Conservation (phyloP, 2,888 invertebrate genomes). For the Cephus rjabovi region DNA sequence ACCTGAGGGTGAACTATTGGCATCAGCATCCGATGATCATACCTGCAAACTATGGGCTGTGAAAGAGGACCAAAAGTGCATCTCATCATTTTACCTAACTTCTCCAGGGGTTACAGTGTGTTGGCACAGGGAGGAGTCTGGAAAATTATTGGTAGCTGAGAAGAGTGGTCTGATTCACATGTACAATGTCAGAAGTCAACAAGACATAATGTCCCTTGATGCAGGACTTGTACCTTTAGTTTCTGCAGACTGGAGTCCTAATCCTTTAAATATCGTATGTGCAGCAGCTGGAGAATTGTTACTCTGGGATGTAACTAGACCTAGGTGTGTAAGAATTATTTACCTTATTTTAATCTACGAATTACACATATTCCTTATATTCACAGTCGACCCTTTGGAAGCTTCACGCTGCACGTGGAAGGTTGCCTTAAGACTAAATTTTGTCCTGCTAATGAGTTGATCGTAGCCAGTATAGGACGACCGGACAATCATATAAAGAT, state of each 20-base stretch:
- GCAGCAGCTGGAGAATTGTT: conserved; percentile 76
- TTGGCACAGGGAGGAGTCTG: conserved; percentile 78
- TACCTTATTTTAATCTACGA: not conserved
- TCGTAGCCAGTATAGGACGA: conserved; percentile 76
- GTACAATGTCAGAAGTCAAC: conserved; percentile 77
- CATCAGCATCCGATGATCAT: conserved; percentile 82
- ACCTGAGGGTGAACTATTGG: conserved; percentile 75
- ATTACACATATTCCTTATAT: conserved; percentile 14
- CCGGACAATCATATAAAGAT: conserved; percentile 77
- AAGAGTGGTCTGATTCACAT: conserved; percentile 80
- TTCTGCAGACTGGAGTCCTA: conserved; percentile 78
- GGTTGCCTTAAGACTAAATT: conserved; percentile 74
- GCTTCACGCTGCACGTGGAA: conserved; percentile 73
- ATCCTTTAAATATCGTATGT: conserved; percentile 73
- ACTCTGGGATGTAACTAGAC: conserved; percentile 76
- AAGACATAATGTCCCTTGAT: conserved; percentile 76
- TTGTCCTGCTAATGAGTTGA: conserved; percentile 73
- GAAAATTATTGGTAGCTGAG: conserved; percentile 80
- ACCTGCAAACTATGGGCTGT: conserved; percentile 78
- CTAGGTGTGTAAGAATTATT: conserved; percentile 68
- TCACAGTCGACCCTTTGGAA: conserved; percentile 72
- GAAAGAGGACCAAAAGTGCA: conserved; percentile 68
- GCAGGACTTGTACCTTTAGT: conserved; percentile 73
- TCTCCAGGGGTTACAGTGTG: conserved; percentile 77
- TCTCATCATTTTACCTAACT: conserved; percentile 73